Percentiles rank a stretch among this genome's conserved stretches.
Evolutionary conservation across 1,140 invertebrate species (phyloP).

Genomic region (Colletes latitarsis): DNA sequence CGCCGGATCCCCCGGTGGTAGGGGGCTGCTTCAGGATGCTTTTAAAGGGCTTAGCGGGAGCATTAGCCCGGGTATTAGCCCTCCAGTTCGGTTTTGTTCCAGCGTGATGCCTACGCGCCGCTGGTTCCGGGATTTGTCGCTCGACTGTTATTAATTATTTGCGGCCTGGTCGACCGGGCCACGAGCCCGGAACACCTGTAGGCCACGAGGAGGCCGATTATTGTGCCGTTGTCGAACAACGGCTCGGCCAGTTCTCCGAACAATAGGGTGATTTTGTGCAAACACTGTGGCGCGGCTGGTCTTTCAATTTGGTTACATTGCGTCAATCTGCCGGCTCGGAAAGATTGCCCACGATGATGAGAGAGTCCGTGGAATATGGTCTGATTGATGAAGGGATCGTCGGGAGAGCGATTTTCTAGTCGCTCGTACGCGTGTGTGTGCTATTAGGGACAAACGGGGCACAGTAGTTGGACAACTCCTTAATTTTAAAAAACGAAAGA

Average conservation of each 20-base stretch:
- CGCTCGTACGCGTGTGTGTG: too few species aligned
- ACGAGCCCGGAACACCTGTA: slow-evolving; percentile 48
- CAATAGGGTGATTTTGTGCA: slow-evolving; percentile 25
- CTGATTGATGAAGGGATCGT: too few species aligned
- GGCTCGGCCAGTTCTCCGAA: neutral
- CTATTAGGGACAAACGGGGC: too few species aligned
- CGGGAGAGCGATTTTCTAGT: too few species aligned
- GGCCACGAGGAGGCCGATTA: slow-evolving; percentile 32
- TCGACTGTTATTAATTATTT: slow-evolving; percentile 64
- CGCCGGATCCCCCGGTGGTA: neutral
- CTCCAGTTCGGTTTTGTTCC: slow-evolving; percentile 58
- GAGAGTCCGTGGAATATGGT: too few species aligned
- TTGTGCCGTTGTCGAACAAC: slow-evolving; percentile 3
- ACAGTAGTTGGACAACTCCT: too few species aligned
- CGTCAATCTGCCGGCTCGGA: neutral
- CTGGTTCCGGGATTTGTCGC: slow-evolving; percentile 56
- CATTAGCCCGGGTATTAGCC: slow-evolving; percentile 60
- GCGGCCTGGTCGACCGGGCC: slow-evolving; percentile 5
- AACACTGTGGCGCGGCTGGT: neutral
- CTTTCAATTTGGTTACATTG: neutral
- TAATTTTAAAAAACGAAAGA: too few species aligned
- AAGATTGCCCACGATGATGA: neutral
- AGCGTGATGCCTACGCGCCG: slow-evolving; percentile 36
- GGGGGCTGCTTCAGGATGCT: slow-evolving; percentile 40
- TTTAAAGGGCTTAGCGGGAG: slow-evolving; percentile 66